Percentiles rank a stretch among this genome's conserved stretches.
These are phyloP conservation scores for Cercopithecus mona DNA, from an alignment of 2,113 vertebrate species.

Conservation along the genomic window DNA sequence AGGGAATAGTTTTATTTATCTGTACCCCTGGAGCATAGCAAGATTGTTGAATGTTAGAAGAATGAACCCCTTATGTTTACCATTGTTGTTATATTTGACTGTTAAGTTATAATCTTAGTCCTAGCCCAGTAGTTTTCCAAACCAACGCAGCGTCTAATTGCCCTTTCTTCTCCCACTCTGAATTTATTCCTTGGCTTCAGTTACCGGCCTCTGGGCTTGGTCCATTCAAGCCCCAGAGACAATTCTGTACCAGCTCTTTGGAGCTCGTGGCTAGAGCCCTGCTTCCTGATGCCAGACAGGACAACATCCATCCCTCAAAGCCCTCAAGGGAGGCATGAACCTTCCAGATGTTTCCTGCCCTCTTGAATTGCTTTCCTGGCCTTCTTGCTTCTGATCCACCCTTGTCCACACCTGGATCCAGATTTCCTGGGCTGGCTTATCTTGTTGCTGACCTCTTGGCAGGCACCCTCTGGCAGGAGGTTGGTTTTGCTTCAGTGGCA, in stretches of 20 bases:
- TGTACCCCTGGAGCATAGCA: background rate
- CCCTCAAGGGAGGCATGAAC: background rate
- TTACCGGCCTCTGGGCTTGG: background rate
- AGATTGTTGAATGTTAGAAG: background rate
- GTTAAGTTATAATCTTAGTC: background rate
- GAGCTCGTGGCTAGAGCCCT: background rate
- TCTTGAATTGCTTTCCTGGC: background rate
- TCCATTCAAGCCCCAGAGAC: background rate
- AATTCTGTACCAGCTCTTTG: no score
- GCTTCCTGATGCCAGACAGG: background rate
- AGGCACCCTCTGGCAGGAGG: background rate
- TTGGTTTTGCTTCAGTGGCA: background rate
- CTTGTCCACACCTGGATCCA: background rate
- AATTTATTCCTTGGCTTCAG: background rate
- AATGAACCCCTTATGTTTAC: background rate
- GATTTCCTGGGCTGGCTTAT: background rate
- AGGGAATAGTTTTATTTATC: background rate
- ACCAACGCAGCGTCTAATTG: no score
- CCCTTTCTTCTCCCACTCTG: background rate
- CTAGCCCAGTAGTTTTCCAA: background rate
- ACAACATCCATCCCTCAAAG: no score
- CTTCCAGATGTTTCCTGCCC: background rate
- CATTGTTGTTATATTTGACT: background rate
- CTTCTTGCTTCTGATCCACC: background rate
- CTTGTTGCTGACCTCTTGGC: background rate